Percentiles rank a stretch among this genome's conserved stretches.
phyloP scores from a whole-genome alignment of 1,140 invertebrate species.

The Macrocentrus cingulum region DNA sequence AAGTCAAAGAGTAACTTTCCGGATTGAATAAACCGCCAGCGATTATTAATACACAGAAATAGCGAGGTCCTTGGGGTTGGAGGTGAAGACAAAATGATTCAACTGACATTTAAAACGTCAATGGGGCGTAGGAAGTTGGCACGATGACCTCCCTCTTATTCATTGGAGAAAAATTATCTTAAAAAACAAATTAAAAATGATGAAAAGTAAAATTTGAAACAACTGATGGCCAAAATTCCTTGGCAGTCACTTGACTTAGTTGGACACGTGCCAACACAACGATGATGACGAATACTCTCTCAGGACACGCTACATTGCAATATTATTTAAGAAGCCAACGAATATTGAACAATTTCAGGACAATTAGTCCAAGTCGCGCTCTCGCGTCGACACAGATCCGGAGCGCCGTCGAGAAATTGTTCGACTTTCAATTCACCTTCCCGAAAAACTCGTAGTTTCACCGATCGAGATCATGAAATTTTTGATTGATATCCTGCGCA shows the following conservation, averaged over 20 bases:
- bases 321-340: too few species aligned
- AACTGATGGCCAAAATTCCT: slow-evolving; percentile 41
- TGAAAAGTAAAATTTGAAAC: slow-evolving; percentile 25
- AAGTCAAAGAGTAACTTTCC: neutral
- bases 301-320: too few species aligned
- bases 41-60: slow-evolving; percentile 3
- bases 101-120: slow-evolving; percentile 4
- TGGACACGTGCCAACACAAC: slow-evolving; percentile 50
- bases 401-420: neutral
- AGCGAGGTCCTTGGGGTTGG: neutral
- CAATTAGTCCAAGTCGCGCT: neutral
- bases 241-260: slow-evolving; percentile 46
- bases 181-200: slow-evolving; percentile 5
- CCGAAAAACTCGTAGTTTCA: neutral
- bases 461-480: slow-evolving; percentile 5
- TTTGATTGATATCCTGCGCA: slow-evolving; percentile 2
- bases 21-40: neutral
- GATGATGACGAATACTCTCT: slow-evolving; percentile 44
- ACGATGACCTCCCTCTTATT: slow-evolving; percentile 6
- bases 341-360: neutral
- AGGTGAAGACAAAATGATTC: neutral
- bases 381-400: neutral
- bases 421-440: slow-evolving; percentile 2
- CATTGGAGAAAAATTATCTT: neutral
- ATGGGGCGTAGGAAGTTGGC: slow-evolving; percentile 7